These are phyloP conservation scores for Asbolus verrucosus DNA, from an alignment of 1,140 invertebrate genomes.

Conservation along the genomic window DNA sequence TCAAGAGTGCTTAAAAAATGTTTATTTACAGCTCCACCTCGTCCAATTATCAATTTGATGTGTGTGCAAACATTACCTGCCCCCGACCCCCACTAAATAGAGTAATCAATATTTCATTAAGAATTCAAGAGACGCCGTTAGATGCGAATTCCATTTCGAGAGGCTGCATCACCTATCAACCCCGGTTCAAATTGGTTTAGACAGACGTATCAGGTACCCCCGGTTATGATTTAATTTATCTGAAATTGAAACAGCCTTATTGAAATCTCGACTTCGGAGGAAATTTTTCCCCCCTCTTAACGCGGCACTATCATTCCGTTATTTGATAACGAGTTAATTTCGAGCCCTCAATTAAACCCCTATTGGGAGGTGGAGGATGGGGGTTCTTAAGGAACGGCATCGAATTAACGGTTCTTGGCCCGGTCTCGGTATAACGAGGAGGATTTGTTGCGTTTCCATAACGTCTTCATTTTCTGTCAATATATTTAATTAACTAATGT, in stretches of 20 bases:
- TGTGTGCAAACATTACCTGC: slow-evolving; percentile 2
- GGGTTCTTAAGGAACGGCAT: slow-evolving; percentile 19
- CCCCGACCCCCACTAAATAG: background rate
- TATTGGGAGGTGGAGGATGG: slow-evolving; percentile 12
- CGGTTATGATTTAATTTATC: slow-evolving; percentile 41
- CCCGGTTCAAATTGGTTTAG: slow-evolving; percentile 18
- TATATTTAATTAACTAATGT: slow-evolving; percentile 35
- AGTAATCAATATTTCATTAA: slow-evolving; percentile 33
- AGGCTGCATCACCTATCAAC: slow-evolving; percentile 4
- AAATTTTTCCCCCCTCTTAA: background rate
- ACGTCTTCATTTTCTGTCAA: slow-evolving; percentile 4
- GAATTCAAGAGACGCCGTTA: slow-evolving; percentile 28
- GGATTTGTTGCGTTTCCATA: slow-evolving; percentile 18
- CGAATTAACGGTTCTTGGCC: slow-evolving; percentile 32
- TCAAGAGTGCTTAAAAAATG: background rate
- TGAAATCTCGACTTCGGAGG: slow-evolving; percentile 10
- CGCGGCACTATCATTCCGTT: too few species aligned
- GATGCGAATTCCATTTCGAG: slow-evolving; percentile 9
- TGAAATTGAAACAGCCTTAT: slow-evolving; percentile 13
- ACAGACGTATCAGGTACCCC: slow-evolving; percentile 13
- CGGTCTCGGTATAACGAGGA: background rate
- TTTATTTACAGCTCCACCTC: background rate
- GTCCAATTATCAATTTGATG: background rate
- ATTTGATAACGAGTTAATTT: slow-evolving; percentile 38
- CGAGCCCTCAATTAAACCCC: slow-evolving; percentile 19